Evolutionary conservation across 2,888 invertebrate species (phyloP).

Genomic region (Drosophila anomelani): DNA sequence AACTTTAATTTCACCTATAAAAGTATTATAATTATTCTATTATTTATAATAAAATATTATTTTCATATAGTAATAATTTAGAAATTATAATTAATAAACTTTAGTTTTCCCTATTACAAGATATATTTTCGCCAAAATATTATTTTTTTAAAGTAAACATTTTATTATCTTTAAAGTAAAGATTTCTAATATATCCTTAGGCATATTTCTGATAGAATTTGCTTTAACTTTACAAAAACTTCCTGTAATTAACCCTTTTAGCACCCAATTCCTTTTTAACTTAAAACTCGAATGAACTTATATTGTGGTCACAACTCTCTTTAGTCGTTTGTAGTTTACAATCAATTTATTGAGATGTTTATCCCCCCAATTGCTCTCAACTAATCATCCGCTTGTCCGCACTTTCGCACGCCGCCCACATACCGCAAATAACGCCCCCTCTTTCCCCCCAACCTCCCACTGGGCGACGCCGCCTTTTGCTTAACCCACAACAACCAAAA

Average conservation of each 20-base stretch:
- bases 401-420: slow-evolving; percentile 33
- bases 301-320: slow-evolving; percentile 10
- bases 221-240: not conserved
- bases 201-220: not conserved
- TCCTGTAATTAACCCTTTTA: not conserved
- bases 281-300: not conserved
- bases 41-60: no score
- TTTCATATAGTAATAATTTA: no score
- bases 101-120: no score
- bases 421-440: slow-evolving; percentile 12
- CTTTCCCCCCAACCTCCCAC: not conserved
- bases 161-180: no score
- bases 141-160: no score
- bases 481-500: slow-evolving; percentile 18
- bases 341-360: slow-evolving; percentile 33
- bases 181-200: not conserved
- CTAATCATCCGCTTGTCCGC: slow-evolving; percentile 49
- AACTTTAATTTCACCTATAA: not conserved
- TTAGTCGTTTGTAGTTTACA: slow-evolving; percentile 14
- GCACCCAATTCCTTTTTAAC: not conserved
- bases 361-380: slow-evolving; percentile 43
- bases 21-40: not conserved
- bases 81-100: no score
- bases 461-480: not conserved
- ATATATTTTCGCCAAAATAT: no score